phyloP scores from a whole-genome alignment of 1,140 invertebrate genomes.

The Ceratitis capitata region DNA sequence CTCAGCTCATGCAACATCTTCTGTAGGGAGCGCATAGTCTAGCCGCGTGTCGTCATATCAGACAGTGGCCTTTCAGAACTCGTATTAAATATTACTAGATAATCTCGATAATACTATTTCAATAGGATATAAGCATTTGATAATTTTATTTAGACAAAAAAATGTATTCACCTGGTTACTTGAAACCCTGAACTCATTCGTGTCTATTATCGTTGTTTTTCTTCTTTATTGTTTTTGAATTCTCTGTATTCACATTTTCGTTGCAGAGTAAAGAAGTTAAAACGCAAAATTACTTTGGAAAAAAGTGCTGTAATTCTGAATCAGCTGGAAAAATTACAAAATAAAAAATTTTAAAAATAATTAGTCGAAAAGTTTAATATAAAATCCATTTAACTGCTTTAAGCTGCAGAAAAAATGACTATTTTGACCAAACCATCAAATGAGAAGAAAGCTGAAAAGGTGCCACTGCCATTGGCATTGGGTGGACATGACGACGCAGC shows the following conservation, averaged over 20 bases:
- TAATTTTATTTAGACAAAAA: too few relatives aligned
- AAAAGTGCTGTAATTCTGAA: background rate
- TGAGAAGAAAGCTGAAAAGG: conserved; percentile 74
- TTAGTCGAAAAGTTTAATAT: too few relatives aligned
- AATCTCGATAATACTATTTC: too few relatives aligned
- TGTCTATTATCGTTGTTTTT: background rate
- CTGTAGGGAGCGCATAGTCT: too few relatives aligned
- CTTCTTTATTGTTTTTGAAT: background rate
- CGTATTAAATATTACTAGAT: too few relatives aligned
- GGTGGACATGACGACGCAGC: conserved; percentile 61
- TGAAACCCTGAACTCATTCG: background rate
- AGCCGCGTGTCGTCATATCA: too few relatives aligned
- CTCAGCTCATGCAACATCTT: too few relatives aligned
- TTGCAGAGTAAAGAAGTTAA: background rate
- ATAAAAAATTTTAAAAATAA: too few relatives aligned
- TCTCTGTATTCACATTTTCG: background rate
- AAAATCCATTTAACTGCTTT: background rate
- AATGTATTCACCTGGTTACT: background rate
- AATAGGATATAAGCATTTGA: too few relatives aligned
- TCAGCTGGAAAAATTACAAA: background rate
- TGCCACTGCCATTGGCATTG: conserved; percentile 73
- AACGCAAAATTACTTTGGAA: background rate
- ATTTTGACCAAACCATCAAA: conserved; percentile 74
- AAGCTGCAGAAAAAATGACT: conserved; percentile 68
- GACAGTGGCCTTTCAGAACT: too few relatives aligned